phyloP scores from a whole-genome alignment of 2,888 invertebrate genomes.

The Mystacides longicornis region DNA sequence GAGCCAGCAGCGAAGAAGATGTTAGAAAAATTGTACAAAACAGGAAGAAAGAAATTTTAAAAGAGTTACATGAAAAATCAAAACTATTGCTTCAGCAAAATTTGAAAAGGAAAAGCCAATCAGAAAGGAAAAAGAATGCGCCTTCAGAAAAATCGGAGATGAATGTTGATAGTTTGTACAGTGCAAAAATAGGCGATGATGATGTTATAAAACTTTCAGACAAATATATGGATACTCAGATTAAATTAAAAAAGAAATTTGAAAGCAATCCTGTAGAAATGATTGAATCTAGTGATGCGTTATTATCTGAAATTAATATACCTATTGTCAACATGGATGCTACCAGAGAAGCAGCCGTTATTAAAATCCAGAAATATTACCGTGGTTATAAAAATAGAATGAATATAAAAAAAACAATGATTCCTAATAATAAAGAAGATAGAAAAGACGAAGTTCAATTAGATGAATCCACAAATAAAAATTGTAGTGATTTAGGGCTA shows the following conservation, averaged over 20 bases:
- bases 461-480: background rate
- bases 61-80: conserved; percentile 13
- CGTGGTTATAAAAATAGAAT: conserved; percentile 7
- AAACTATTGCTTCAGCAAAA: conserved; percentile 13
- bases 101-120: conserved; percentile 10
- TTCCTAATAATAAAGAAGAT: background rate
- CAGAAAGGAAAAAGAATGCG: no score
- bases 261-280: no score
- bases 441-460: background rate
- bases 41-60: conserved; percentile 14
- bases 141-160: no score
- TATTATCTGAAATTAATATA: no score
- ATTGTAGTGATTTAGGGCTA: no score
- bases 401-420: conserved; percentile 8
- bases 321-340: no score
- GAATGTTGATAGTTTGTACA: no score
- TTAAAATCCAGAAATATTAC: conserved; percentile 10
- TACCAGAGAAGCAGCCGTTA: background rate
- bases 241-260: no score
- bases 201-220: no score
- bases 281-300: no score
- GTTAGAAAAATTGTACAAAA: conserved; percentile 5
- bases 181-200: no score
- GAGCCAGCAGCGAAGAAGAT: conserved; percentile 14
- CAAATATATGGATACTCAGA: no score